Conservation (phyloP, 2,113 vertebrate species). For the Amazona guildingii region DNA sequence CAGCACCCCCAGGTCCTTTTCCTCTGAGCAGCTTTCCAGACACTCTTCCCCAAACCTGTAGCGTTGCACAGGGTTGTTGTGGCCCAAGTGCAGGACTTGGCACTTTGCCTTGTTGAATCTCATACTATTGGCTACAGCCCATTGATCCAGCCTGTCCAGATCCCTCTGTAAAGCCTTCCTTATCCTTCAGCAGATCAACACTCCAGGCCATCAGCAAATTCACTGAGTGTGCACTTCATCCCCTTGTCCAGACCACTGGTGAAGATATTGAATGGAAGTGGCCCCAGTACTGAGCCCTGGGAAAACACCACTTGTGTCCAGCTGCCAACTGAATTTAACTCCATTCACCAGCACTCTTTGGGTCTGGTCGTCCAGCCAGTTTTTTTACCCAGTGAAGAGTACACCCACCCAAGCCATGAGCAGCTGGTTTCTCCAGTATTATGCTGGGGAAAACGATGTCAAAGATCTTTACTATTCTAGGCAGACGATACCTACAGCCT, state of each 20-base stretch:
- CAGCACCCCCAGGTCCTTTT: neutral
- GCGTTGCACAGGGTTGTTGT: neutral
- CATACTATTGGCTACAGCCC: neutral
- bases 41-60: neutral
- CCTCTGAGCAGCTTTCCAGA: neutral
- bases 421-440: neutral
- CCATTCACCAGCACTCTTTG: neutral
- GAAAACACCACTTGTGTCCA: neutral
- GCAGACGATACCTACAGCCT: neutral
- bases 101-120: no score
- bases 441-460: neutral
- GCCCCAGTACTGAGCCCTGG: neutral
- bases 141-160: neutral
- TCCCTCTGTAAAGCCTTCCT: neutral
- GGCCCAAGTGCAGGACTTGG: no score
- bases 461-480: neutral
- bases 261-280: neutral
- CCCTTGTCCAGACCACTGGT: neutral
- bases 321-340: neutral
- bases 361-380: accelerated
- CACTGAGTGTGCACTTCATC: neutral
- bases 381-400: neutral
- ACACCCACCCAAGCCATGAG: accelerated
- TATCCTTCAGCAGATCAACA: neutral
- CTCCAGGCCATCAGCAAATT: neutral